Conservation (phyloP, 2,888 invertebrate genomes). For the Prionchulus punctatus region DNA sequence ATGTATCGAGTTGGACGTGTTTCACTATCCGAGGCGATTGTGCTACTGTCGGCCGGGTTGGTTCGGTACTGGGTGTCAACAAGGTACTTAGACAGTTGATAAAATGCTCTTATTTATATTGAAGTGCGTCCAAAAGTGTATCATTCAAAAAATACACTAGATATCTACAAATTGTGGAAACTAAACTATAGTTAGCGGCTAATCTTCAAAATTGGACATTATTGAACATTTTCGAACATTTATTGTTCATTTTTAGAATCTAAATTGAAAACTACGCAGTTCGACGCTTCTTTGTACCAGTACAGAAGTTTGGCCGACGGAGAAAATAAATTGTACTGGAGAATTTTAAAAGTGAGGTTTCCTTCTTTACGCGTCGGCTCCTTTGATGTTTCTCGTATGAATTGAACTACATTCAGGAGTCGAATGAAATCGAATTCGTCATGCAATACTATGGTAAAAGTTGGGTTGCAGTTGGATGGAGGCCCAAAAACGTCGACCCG, state of each 20-base stretch:
- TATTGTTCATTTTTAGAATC: background rate
- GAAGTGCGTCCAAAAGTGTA: background rate
- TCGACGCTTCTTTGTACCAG: background rate
- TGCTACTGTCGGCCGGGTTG: constrained; percentile 84
- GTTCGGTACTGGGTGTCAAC: constrained; percentile 67
- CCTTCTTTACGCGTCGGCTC: background rate
- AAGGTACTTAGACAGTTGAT: no score
- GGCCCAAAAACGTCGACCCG: constrained; percentile 42
- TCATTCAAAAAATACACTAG: background rate
- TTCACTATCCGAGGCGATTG: constrained; percentile 59
- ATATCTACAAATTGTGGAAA: no score
- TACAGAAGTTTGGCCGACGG: background rate
- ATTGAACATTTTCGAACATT: no score
- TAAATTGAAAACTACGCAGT: background rate
- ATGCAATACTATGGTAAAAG: constrained; percentile 71
- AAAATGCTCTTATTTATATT: constrained; percentile 42
- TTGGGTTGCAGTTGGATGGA: constrained; percentile 76
- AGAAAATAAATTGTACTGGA: background rate
- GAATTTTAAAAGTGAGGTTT: background rate
- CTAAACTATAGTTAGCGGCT: no score
- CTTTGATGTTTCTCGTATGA: background rate
- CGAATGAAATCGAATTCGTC: constrained; percentile 65
- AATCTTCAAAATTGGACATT: no score
- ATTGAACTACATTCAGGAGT: constrained; percentile 38
- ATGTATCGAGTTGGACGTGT: constrained; percentile 63